Evolutionary conservation across 2,113 vertebrate species (phyloP).

Genomic region (Tapirus terrestris): DNA sequence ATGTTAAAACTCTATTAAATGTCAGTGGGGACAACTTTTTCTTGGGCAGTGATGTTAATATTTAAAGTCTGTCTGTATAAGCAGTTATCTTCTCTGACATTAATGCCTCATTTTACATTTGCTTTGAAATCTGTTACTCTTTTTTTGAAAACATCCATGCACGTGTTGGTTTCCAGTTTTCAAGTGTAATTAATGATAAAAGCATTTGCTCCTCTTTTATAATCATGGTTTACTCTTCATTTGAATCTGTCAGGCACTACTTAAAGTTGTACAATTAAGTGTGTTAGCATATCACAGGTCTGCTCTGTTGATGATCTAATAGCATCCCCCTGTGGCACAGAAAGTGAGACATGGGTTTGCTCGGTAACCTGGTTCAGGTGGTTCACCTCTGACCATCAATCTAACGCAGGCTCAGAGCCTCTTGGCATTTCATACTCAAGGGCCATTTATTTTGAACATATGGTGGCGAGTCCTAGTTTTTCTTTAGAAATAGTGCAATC

Average conservation of each 20-base stretch:
- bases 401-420: not conserved
- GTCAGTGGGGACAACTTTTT: not conserved
- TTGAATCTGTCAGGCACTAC: constrained; percentile 37
- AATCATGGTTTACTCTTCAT: constrained; percentile 13
- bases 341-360: not conserved
- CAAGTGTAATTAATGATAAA: constrained; percentile 46
- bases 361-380: not conserved
- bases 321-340: not conserved
- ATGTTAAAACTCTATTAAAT: constrained; percentile 11
- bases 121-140: constrained; percentile 43
- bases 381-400: not conserved
- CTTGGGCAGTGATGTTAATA: not conserved
- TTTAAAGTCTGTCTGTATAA: constrained; percentile 6
- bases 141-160: not conserved
- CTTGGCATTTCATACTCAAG: constrained; percentile 32
- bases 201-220: constrained; percentile 27
- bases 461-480: not conserved
- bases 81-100: constrained; percentile 44
- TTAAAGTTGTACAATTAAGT: constrained; percentile 32
- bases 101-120: constrained; percentile 45
- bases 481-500: not conserved
- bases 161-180: constrained; percentile 22
- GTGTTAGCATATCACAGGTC: not conserved
- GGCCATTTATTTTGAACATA: not conserved
- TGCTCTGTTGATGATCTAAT: not conserved